Conservation (phyloP, 2,797 vertebrate genomes). For the Carcharodon carcharias region DNA sequence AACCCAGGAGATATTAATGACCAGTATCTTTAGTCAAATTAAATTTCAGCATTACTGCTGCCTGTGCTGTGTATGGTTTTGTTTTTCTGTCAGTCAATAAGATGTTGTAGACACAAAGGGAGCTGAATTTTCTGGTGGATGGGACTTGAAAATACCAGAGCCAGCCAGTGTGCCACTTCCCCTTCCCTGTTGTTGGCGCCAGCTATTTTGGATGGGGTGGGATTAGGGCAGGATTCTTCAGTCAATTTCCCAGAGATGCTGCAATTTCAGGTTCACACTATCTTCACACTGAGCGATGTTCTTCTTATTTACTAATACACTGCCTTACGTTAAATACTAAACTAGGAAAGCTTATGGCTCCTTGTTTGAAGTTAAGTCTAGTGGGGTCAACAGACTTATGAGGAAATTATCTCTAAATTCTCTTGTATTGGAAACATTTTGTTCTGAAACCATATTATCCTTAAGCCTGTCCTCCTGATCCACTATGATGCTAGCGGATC, state of each 20-base stretch:
- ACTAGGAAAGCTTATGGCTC: neutral
- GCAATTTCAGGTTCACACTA: neutral
- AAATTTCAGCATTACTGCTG: neutral
- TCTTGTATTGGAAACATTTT: constrained; percentile 33
- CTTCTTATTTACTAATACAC: neutral
- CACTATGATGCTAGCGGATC: neutral
- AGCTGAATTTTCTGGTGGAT: too few relatives aligned
- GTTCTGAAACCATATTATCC: constrained; percentile 41
- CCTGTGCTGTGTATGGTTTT: neutral
- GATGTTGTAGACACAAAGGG: neutral
- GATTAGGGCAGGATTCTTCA: too few relatives aligned
- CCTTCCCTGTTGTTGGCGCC: too few relatives aligned
- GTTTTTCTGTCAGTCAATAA: neutral
- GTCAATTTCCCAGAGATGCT: neutral
- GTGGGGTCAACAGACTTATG: neutral
- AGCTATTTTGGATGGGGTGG: too few relatives aligned
- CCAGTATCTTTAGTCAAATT: neutral
- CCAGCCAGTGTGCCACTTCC: too few relatives aligned
- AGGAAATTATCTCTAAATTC: constrained; percentile 35
- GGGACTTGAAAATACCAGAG: too few relatives aligned
- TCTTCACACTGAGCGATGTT: neutral
- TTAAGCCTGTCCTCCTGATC: constrained; percentile 36
- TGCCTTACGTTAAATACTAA: neutral
- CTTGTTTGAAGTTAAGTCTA: constrained; percentile 26
- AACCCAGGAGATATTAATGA: neutral